Percentiles rank a stretch among this genome's conserved stretches.
These are phyloP conservation scores for human DNA, from an alignment of 2,113 vertebrate species.

Conservation along the genomic window GRCh38 chr12:102519501-102520000, in stretches of 20 bases:
- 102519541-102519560: neutral
- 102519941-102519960: neutral
- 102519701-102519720: neutral
- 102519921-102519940: neutral
- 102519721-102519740: neutral
- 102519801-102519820: neutral
- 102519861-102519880: neutral
- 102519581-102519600: neutral
- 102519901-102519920: neutral
- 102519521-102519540: neutral
- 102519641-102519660: neutral
- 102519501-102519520: neutral
- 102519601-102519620: neutral
- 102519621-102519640: neutral
- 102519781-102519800: neutral
- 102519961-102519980: neutral
- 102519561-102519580: neutral
- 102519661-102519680: neutral
- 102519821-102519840: neutral
- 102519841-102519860: neutral
- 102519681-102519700: neutral
- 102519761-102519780: neutral
- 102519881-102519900: neutral
- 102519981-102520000: neutral
- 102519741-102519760: neutral